Conservation (phyloP, 2,797 vertebrate genomes). For the Halcyon chelicuti region DNA sequence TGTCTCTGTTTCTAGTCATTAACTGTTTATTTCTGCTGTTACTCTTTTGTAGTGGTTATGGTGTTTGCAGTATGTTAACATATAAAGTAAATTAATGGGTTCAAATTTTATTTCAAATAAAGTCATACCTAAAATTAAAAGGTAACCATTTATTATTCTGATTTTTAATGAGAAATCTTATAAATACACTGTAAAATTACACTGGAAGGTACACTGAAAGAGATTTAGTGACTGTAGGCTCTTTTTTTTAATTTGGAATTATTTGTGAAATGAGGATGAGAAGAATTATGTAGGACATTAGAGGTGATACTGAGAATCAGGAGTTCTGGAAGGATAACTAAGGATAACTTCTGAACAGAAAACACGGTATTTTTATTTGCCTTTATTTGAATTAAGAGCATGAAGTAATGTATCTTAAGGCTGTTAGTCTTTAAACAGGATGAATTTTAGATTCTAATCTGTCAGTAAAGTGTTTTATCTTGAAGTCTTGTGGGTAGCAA, state of each 20-base stretch:
- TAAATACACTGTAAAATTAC: neutral
- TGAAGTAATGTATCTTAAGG: neutral
- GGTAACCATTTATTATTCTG: neutral
- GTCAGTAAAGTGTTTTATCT: neutral
- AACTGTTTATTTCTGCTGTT: neutral
- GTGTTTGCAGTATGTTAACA: neutral
- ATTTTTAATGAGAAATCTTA: neutral
- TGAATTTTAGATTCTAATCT: neutral
- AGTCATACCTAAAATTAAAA: neutral
- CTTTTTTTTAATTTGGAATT: neutral
- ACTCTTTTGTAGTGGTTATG: neutral
- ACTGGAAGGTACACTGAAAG: neutral
- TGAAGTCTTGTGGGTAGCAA: neutral
- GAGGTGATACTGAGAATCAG: neutral
- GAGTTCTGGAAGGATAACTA: neutral
- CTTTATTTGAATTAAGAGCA: neutral
- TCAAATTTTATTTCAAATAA: slow-evolving; percentile 9
- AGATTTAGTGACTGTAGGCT: neutral
- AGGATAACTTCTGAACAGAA: neutral
- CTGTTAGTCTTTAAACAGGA: neutral
- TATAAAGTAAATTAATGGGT: neutral
- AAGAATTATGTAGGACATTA: neutral
- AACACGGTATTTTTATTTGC: neutral
- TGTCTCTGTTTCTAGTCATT: neutral
- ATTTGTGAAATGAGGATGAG: neutral